A percentile compares a stretch with the other conserved stretches of the same genome.
Conservation (phyloP, 2,113 vertebrate species). For the Pelusios castaneus region DNA sequence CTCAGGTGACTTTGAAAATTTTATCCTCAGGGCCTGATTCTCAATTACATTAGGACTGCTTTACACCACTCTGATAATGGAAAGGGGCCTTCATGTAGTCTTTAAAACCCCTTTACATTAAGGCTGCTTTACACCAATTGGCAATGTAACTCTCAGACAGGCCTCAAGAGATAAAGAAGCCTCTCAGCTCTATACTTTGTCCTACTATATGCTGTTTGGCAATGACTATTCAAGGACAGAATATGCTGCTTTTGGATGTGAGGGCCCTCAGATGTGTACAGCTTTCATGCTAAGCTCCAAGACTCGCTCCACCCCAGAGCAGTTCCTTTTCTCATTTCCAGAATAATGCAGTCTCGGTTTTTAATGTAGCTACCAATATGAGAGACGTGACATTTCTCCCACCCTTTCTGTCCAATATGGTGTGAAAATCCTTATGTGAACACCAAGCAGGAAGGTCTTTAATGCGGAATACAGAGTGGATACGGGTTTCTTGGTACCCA, state of each 20-base stretch:
- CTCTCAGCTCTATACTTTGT: neutral
- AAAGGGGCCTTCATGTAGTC: neutral
- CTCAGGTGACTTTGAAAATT: neutral
- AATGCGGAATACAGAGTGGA: neutral
- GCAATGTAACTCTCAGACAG: neutral
- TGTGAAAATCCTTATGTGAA: neutral
- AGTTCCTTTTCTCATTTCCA: neutral
- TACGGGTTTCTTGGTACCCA: neutral
- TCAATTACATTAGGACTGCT: neutral
- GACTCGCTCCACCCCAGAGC: neutral
- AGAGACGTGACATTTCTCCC: neutral
- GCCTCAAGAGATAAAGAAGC: neutral
- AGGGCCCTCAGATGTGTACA: accelerated
- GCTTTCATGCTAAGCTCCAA: neutral
- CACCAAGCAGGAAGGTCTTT: neutral
- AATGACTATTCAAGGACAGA: neutral
- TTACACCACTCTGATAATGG: neutral
- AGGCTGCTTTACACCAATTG: too few species aligned
- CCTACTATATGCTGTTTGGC: neutral
- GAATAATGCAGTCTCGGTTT: neutral
- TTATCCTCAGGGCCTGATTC: neutral
- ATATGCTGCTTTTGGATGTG: neutral
- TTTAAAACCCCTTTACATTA: neutral
- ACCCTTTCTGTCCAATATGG: neutral
- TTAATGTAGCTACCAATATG: neutral